Conservation (phyloP, 2,113 vertebrate genomes). For the Onychorhynchus coronatus region DNA sequence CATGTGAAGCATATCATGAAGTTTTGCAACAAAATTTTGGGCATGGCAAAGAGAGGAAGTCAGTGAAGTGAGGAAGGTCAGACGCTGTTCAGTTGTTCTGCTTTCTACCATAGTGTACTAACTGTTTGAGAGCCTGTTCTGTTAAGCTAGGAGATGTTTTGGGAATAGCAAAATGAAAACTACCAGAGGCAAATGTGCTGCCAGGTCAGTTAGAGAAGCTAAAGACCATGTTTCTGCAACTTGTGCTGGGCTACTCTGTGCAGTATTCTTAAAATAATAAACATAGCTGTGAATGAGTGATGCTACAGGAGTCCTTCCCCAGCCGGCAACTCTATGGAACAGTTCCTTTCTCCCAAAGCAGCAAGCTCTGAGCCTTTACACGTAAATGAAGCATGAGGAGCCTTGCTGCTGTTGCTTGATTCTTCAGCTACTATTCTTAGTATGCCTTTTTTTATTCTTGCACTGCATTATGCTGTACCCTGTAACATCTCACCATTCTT, state of each 20-base stretch:
- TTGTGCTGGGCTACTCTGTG: neutral
- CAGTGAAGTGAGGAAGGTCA: neutral
- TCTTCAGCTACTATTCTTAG: neutral
- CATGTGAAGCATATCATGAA: neutral
- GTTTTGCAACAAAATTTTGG: fast-evolving
- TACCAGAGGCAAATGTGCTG: no score
- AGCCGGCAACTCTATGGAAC: neutral
- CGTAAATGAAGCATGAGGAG: neutral
- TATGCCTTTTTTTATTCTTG: neutral
- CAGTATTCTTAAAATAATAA: neutral
- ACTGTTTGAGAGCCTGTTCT: neutral
- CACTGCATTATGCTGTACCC: neutral
- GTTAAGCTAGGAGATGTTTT: neutral
- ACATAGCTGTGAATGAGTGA: fast-evolving
- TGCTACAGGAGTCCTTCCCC: neutral
- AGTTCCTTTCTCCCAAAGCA: neutral
- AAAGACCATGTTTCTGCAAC: neutral
- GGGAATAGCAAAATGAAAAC: neutral
- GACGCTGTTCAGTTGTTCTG: neutral
- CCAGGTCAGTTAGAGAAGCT: neutral
- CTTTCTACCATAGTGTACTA: neutral
- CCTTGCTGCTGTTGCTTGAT: neutral
- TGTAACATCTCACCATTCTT: neutral
- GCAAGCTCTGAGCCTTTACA: neutral
- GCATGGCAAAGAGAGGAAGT: neutral